phyloP scores from a whole-genome alignment of 1,140 invertebrate species.

The Paramacrobiotus metropolitanus region DNA sequence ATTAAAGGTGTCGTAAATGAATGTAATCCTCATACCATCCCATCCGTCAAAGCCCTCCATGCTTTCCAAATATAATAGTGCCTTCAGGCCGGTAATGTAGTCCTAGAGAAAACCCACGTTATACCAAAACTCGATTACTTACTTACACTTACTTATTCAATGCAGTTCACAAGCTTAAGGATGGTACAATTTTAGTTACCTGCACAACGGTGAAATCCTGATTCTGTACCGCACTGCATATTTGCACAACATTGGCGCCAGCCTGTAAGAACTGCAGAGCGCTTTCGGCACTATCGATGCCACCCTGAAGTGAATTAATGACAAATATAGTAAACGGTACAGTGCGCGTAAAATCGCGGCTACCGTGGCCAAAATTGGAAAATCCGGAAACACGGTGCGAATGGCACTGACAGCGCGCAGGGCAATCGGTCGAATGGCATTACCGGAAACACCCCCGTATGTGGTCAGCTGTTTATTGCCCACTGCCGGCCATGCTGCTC shows the following conservation, averaged over 20 bases:
- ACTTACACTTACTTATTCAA: too few relatives aligned
- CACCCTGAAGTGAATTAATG: too few relatives aligned
- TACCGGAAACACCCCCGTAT: conserved; percentile 87
- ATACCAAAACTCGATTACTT: too few relatives aligned
- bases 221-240: conserved; percentile 89
- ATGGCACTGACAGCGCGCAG: conserved; percentile 67
- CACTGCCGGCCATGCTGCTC: conserved; percentile 66
- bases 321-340: too few relatives aligned
- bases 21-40: too few relatives aligned
- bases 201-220: conserved; percentile 36
- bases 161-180: too few relatives aligned
- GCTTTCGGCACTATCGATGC: conserved; percentile 82
- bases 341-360: too few relatives aligned
- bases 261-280: conserved; percentile 74
- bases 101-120: conserved; percentile 38
- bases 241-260: conserved; percentile 62
- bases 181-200: too few relatives aligned
- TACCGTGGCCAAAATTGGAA: conserved; percentile 77
- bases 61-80: conserved; percentile 56
- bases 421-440: conserved; percentile 76
- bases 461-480: conserved; percentile 58
- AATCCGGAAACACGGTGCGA: conserved; percentile 50
- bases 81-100: conserved; percentile 67
- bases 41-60: conserved; percentile 40
- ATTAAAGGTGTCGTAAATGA: too few relatives aligned